Evolutionary conservation across 2,888 invertebrate species (phyloP), one percentile per base, ranked within the genome.

Genomic region (Agrilus cyanescens): DNA sequence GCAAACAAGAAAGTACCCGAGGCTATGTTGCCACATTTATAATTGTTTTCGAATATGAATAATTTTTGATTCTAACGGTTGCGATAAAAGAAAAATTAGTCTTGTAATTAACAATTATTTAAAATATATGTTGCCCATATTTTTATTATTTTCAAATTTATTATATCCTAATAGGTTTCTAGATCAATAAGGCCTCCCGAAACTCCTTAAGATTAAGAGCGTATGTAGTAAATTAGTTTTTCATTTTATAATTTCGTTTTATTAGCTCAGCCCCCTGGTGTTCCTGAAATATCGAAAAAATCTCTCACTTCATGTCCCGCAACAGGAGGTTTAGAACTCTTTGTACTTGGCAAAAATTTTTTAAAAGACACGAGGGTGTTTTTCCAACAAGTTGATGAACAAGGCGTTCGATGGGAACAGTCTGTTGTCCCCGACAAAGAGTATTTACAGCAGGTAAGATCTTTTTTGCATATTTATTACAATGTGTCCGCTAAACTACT

Each of bases 231-330:
- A n/a, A n/a, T n/a, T n/a, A n/a, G n/a, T n/a, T 20, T 3, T 20
- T 20, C 7, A 20, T 20, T 25, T 10, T 25, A n/a, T n/a, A n/a
- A n/a, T n/a, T n/a, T 37, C 8, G 5, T 49, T 35, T 47, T 61
- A 62, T 2, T 62, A 89, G 90, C 90, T 30, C 91, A 91, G 71
- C 90, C 90, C 12, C 90, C 90, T 2, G 91, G 91, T 43, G 80
- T 89, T 40, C 91, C 91, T 12, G 91, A 91, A 70, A 90, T 91
- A 49, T 86, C 86, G 60, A 88, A 89, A 63, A 90, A 89, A 64
- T 91, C 90, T 0, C 65, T 89, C 8, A 79, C 80, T 18, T 82
- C 86, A 16, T 83, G 85, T 59, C 82, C 85, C 6, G 84, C 82
- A 4, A 74, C 74, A 39, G 91, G 90, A 6, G 89, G 89, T 1